Evolutionary conservation across 1,140 invertebrate genomes (phyloP), one percentile per base, ranked within the genome.

Genomic region (Drosophila nannoptera): DNA sequence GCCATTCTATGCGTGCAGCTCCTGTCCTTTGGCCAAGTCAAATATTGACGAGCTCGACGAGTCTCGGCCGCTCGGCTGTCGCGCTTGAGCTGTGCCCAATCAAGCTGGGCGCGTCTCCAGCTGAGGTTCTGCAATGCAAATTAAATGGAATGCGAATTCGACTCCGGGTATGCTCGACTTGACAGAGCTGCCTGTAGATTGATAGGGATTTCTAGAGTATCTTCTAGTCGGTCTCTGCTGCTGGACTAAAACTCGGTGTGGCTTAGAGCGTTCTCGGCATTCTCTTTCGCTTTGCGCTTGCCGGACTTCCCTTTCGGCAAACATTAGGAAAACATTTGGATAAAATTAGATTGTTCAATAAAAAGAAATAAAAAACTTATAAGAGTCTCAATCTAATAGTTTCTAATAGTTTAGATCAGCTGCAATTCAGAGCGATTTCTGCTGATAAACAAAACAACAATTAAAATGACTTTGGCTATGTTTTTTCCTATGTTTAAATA

Each of bases 21-120:
- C 8, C 46, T 14, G 11, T 43, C 36, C 40, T 48, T 11, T 69
- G 43, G 63, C 8, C 32, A 7, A 11, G 14, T 32, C 50, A 42
- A 61, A 62, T 71, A 76, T 83, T 82, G 73, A 82, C 80, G 54
- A 43, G 64, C 69, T 69, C 56, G 75, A 82, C 72, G 73, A 63
- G 64, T 49, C 69, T 72, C 65, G 33, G 29, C 63, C 22, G 60
- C 52, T 68, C 74, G 52, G 48, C n/a, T 66, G 22, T 36, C 35
- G 45, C 52, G 80, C 75, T 59, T 75, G 53, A 75, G 60, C 63
- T 69, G 31, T 40, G 73, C 50, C 61, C 52, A 67, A 78, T 83
- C 61, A 74, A 78, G 64, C 78, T 75, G 68, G 58, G 69, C 42
- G 58, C 56, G 32, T 32, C 38, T 45, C 43, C 67, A 62, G 56